Evolutionary conservation across 2,797 vertebrate genomes (phyloP), one percentile per base, ranked within the genome.

Genomic region (Sciaenops ocellatus): DNA sequence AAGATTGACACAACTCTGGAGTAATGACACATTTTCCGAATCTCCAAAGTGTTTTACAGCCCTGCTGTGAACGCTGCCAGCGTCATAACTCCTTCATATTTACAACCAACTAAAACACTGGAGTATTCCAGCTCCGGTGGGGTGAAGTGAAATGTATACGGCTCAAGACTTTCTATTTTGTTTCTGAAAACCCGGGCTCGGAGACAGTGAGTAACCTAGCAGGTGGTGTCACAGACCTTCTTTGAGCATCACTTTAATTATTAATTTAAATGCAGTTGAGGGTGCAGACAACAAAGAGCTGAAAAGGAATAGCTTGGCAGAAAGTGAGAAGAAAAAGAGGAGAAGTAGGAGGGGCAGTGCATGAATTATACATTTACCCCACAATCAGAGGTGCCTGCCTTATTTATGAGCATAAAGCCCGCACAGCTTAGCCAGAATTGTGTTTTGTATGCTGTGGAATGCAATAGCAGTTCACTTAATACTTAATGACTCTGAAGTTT

Each of bases 281-380:
- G 90, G 86, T 17, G 70, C 87, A 87, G 90, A 92, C 92, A 95
- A 95, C 94, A 95, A 94, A 94, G 93, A 85, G 89, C 87, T 85
- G 84, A 85, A 90, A 89, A 92, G 90, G 87, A 90, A 89, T 87
- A 80, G 85, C 90, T 89, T 86, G 79, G 87, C 93, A 92, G 89
- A 93, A 93, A 92, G 89, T 90, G 92, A 92, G 93, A 84, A 90
- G 89, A 71, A 89, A 82, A 88, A 82, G 85, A 89, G 87, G 85
- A 89, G 90, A 90, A 85, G 87, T 83, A 82, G 89, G 84, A 82
- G 86, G 90, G 91, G 86, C 86, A 78, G 74, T 75, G 83, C 90
- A 94, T 96, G 88, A 95, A 96, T 96, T 95, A 96, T 94, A 94
- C 93, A 96, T 96, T 86, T 42, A 90, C 50, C 80, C 90, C 91